Evolutionary conservation across 2,888 invertebrate species (phyloP).

Genomic region (Netelia virgata): DNA sequence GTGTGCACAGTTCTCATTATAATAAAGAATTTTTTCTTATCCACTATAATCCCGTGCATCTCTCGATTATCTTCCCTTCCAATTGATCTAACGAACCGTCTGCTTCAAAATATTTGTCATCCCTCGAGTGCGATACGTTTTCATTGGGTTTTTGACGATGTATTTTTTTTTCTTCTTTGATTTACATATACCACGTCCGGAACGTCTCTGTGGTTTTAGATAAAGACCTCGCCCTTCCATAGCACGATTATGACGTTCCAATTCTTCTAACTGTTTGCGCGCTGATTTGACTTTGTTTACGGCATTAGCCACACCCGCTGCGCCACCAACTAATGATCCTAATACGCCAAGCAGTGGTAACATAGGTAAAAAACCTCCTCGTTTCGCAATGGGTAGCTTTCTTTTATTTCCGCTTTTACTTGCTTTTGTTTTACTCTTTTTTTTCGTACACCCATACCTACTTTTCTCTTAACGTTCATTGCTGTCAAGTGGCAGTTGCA

Average conservation of each 20-base stretch:
- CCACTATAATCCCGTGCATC: too few relatives aligned
- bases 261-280: slow-evolving; percentile 11
- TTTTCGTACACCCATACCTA: slow-evolving; percentile 56
- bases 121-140: background rate
- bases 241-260: slow-evolving; percentile 25
- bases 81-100: too few relatives aligned
- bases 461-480: slow-evolving; percentile 65
- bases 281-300: slow-evolving; percentile 69
- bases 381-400: background rate
- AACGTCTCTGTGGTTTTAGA: background rate
- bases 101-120: too few relatives aligned
- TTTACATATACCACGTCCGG: background rate
- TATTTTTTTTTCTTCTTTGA: background rate
- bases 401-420: background rate
- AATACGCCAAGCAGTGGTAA: slow-evolving; percentile 65
- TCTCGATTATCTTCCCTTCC: too few relatives aligned
- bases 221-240: slow-evolving; percentile 27
- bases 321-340: too few relatives aligned
- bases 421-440: background rate
- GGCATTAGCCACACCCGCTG: slow-evolving; percentile 70
- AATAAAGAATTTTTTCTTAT: too few relatives aligned
- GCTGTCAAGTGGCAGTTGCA: slow-evolving; percentile 44
- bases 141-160: background rate
- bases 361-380: slow-evolving; percentile 61
- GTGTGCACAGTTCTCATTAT: too few relatives aligned